Base-by-base conservation (phyloP, 2,888 invertebrate genomes). In the Heliconius hortense region DNA sequence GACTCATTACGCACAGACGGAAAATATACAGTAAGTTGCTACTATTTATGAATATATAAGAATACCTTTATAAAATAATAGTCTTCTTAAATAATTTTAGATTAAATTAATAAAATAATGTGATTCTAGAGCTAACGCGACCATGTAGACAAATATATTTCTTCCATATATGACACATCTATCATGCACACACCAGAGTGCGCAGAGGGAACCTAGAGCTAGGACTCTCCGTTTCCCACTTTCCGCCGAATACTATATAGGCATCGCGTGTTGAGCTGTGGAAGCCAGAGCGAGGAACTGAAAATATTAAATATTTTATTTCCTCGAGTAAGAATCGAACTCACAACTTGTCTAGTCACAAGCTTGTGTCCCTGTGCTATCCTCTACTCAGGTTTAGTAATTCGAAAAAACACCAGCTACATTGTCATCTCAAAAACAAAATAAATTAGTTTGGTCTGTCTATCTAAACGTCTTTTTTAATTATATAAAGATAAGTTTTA, bases 1-100 rank as follows among this genome's bases (percentile, higher is more conserved):
- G 56, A 70, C 31, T 74, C 48, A 70, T 74, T 64, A 74, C 31
- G n/a, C 15, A n/a, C 15, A 13, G 13, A n/a, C 26, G 59, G 21
- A n/a, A 59, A n/a, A 59, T 28, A 26, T 31, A 39, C 11, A 35
- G 4, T 60, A 10, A 71, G 0, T 26, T 43, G 0, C 24, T 59
- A 11, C 2, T 13, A 35, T n/a, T 64, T n/a, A 66, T 66, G 5
- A 24, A 35, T n/a, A 35, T 1, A 35, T 35, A 8, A 21, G 63
- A 21, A 28, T 62, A 18, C 18, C 1, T 8, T 62, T 21, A 62
- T 28, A 15, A 60, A 56, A 56, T n/a, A 56, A 56, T 2, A 56
- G 2, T 15, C 13, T 4, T 43, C 1, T 4, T 15, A 43, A 13
- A 43, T 4, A 15, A 1, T 2, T 21, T 56, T n/a, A 8, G n/a